Percentiles rank a stretch among this genome's conserved stretches.
These are phyloP conservation scores for Vulpes lagopus DNA, from an alignment of 2,113 vertebrate genomes.

Conservation along the genomic window DNA sequence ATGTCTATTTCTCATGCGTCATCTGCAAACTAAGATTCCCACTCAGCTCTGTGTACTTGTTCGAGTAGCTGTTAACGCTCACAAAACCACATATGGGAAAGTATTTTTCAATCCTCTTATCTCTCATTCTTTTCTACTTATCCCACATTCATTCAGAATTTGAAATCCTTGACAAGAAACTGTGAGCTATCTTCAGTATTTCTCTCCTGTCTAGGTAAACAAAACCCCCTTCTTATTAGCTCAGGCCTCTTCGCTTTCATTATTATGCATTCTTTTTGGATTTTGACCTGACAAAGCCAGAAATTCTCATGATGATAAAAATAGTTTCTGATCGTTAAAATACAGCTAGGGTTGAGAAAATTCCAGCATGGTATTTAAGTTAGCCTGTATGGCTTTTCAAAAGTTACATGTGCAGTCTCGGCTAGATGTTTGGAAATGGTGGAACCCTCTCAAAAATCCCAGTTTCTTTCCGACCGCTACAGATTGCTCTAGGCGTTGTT, in stretches of 20 bases:
- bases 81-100: neutral
- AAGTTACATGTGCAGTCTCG: neutral
- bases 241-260: neutral
- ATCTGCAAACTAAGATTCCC: slow-evolving; percentile 17
- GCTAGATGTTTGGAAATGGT: neutral
- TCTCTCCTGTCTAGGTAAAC: neutral
- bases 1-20: neutral
- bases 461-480: neutral
- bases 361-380: slow-evolving; percentile 1
- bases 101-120: neutral
- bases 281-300: slow-evolving; percentile 51
- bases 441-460: neutral
- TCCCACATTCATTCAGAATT: slow-evolving; percentile 32
- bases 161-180: slow-evolving; percentile 46
- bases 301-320: slow-evolving; percentile 11
- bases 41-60: neutral
- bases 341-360: slow-evolving; percentile 7
- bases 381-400: slow-evolving; percentile 26
- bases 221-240: neutral
- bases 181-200: neutral
- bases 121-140: slow-evolving; percentile 36
- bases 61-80: neutral
- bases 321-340: slow-evolving; percentile 29
- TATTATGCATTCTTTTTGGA: slow-evolving; percentile 22
- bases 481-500: neutral